These are phyloP conservation scores for Pristis pectinata DNA, from an alignment of 2,797 vertebrate species.

Conservation along the genomic window DNA sequence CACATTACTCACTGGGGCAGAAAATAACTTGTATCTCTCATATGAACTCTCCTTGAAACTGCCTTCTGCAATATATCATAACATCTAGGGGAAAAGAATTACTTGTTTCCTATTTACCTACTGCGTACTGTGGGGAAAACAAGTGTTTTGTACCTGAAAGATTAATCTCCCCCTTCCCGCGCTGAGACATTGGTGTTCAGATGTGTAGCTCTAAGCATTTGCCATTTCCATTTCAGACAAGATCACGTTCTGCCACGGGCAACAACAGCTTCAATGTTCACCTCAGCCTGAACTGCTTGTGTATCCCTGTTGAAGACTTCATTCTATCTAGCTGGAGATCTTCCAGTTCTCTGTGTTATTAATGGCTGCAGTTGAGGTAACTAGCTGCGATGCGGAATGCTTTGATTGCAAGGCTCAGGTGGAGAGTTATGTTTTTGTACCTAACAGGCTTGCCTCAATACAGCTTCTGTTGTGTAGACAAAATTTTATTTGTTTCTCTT, in stretches of 20 bases:
- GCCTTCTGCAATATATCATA: neutral
- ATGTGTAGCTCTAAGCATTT: neutral
- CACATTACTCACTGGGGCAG: neutral
- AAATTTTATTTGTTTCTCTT: neutral
- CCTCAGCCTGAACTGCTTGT: neutral
- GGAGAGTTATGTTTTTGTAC: neutral
- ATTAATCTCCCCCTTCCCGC: neutral
- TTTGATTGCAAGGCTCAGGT: slow-evolving; percentile 21
- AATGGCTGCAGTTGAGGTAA: slow-evolving; percentile 22
- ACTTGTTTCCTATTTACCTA: neutral
- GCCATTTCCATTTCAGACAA: slow-evolving; percentile 11
- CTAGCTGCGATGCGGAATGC: neutral
- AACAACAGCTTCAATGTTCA: neutral
- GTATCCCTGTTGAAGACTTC: neutral
- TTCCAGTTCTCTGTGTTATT: neutral
- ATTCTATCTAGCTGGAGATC: slow-evolving; percentile 9
- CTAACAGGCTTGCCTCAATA: neutral
- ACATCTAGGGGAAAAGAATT: neutral
- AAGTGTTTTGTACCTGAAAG: neutral
- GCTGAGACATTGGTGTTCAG: neutral
- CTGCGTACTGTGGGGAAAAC: neutral
- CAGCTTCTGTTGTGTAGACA: neutral
- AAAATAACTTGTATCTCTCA: neutral
- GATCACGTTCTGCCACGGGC: neutral
- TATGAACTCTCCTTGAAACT: neutral